Percentiles rank a stretch among this genome's conserved stretches.
phyloP scores from a whole-genome alignment of 2,113 vertebrate species.

The Cairina moschata region DNA sequence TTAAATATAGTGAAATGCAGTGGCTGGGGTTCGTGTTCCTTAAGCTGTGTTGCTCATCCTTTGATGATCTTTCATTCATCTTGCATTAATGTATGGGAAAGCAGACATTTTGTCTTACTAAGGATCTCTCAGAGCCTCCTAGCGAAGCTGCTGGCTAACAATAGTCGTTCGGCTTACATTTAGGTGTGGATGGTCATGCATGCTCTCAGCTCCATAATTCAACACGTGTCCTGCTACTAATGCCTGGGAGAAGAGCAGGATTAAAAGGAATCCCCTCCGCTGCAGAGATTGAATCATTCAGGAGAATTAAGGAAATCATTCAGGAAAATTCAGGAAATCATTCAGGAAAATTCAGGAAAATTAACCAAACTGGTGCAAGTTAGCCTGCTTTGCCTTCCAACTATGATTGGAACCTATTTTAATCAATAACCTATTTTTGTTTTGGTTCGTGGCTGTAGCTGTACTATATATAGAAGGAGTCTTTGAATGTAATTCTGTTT shows the following conservation, averaged over 20 bases:
- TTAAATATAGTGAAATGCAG: not conserved
- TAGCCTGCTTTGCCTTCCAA: not conserved
- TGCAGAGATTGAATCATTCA: not conserved
- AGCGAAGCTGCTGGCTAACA: not conserved
- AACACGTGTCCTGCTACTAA: not conserved
- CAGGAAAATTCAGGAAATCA: too few species aligned
- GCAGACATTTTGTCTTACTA: not conserved
- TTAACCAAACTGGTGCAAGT: not conserved
- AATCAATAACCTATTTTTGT: not conserved
- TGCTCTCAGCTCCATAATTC: not conserved
- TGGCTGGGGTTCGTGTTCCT: not conserved
- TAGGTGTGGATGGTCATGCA: not conserved
- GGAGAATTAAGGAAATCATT: not conserved
- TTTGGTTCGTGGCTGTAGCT: not conserved
- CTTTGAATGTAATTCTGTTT: not conserved
- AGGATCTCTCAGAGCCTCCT: not conserved
- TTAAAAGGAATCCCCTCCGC: not conserved
- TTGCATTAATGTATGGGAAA: not conserved
- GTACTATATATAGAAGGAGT: not conserved
- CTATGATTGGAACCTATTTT: not conserved
- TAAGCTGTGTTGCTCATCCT: rapidly evolving
- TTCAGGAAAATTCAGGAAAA: not conserved
- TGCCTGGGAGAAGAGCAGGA: not conserved
- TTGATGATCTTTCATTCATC: not conserved
- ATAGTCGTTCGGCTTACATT: not conserved